Base-by-base conservation (phyloP, 53 echinoderm and acorn worm species). In the Mesocentrotus franciscanus region DNA sequence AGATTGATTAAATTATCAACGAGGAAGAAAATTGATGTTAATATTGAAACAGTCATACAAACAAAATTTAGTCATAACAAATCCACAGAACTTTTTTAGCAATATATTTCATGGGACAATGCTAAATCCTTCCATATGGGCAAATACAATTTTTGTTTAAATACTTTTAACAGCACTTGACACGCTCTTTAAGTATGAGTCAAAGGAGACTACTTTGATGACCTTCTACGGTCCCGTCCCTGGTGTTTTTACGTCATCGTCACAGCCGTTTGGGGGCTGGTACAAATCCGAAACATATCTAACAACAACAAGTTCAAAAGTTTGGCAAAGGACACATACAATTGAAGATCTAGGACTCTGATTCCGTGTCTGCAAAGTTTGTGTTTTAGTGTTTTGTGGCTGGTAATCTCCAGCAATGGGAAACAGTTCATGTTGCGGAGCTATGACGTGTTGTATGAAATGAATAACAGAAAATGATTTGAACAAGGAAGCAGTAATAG, bases 201-300 rank as follows among this genome's bases (percentile, higher is more conserved):
- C 81, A 81, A 81, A 81, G 42, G 81, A 81, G 81, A 81, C 36
- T 81, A 18, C 6, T 18, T 20, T 1, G 36, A 18, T 81, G 81
- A 81, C 81, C 81, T 81, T 79, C 81, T 79, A 0, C 20, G 18
- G 3, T 39, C 81, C 36, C 42, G 42, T 81, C 81, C 42, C 60
- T 90, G 90, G 26, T 59, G 90, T 32, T 30, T 90, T 90, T 60
- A 90, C 90, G 90, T 90, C 90, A 90, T 90, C 29, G 9, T 15
- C 60, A 90, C 60, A 90, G 60, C 90, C 12, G 60, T 30, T 90
- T 24, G 32, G 90, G 90, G 90, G 32, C 58, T 90, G 60, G 13
- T 29, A 60, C 20, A 60, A 90, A 90, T 90, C 90, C 90, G 29
- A 90, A 60, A 58, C 60, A 90, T 27, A 90, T 90, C 60, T 15